Conservation (phyloP, 2,888 invertebrate genomes). For the Xestia c-nigrum region DNA sequence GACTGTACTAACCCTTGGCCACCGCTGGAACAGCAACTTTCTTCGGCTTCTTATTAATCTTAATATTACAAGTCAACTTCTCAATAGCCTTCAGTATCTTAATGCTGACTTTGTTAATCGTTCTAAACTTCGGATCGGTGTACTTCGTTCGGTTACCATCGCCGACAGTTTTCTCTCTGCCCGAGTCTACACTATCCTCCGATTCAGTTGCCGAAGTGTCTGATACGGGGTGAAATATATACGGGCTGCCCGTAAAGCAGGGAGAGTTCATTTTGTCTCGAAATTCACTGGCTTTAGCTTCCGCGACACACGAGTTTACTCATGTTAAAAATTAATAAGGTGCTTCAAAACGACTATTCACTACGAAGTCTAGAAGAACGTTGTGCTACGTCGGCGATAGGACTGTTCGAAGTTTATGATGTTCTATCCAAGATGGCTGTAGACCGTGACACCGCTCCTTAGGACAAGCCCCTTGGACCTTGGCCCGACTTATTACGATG, state of each 20-base stretch:
- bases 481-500: slow-evolving; percentile 79
- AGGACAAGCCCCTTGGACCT: slow-evolving; percentile 82
- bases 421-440: slow-evolving; percentile 72
- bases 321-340: slow-evolving; percentile 31
- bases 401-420: slow-evolving; percentile 79
- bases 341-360: slow-evolving; percentile 72
- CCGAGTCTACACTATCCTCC: slow-evolving; percentile 85
- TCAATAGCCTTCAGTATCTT: slow-evolving; percentile 87
- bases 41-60: slow-evolving; percentile 79
- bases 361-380: slow-evolving; percentile 78
- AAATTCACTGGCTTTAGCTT: slow-evolving; percentile 38
- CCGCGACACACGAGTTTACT: slow-evolving; percentile 11
- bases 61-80: slow-evolving; percentile 85
- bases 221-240: slow-evolving; percentile 86
- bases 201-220: slow-evolving; percentile 88
- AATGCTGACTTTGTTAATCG: slow-evolving; percentile 89
- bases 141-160: slow-evolving; percentile 83
- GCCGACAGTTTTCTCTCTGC: slow-evolving; percentile 82
- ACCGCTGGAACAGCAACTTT: slow-evolving; percentile 56
- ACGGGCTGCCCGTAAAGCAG: slow-evolving; percentile 83
- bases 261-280: slow-evolving; percentile 82
- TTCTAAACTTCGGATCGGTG: slow-evolving; percentile 87
- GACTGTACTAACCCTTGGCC: slow-evolving; percentile 46
- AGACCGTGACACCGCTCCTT: slow-evolving; percentile 84
- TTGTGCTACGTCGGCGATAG: slow-evolving; percentile 78